These are phyloP conservation scores for Galago senegalensis DNA, from an alignment of 2,797 vertebrate genomes.

Conservation along the genomic window DNA sequence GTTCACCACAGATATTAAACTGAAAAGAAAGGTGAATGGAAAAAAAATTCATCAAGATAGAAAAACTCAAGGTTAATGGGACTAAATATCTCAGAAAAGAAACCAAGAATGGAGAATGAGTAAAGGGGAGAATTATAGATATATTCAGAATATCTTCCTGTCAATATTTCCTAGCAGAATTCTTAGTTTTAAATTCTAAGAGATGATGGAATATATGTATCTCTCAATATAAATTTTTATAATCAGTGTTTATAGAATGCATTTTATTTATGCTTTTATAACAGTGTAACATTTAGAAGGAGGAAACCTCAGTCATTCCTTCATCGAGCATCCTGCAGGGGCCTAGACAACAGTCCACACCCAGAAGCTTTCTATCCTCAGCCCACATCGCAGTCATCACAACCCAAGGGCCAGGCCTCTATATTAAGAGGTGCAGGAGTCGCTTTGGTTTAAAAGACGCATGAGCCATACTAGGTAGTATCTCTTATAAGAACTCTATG, in stretches of 20 bases:
- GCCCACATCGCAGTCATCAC: not conserved
- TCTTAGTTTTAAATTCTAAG: not conserved
- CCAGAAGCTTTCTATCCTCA: accelerated
- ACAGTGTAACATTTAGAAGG: not conserved
- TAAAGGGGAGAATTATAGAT: not conserved
- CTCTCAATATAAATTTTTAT: not conserved
- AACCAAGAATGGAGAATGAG: not conserved
- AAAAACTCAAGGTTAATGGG: not conserved
- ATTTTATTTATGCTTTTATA: not conserved
- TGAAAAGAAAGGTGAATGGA: not conserved
- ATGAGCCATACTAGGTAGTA: not conserved
- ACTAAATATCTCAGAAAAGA: not conserved
- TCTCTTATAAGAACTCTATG: not conserved
- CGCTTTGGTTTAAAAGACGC: not conserved
- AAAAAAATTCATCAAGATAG: not conserved
- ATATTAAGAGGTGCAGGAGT: not conserved
- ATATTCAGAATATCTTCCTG: not conserved
- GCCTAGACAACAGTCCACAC: not conserved
- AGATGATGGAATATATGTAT: not conserved
- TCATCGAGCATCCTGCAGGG: not conserved
- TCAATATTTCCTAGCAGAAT: not conserved
- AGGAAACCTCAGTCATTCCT: not conserved
- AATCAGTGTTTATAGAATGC: not conserved
- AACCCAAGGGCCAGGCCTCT: not conserved
- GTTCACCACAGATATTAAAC: not conserved